Conservation (phyloP, 2,113 vertebrate genomes). For the Poeciliopsis retropinna region DNA sequence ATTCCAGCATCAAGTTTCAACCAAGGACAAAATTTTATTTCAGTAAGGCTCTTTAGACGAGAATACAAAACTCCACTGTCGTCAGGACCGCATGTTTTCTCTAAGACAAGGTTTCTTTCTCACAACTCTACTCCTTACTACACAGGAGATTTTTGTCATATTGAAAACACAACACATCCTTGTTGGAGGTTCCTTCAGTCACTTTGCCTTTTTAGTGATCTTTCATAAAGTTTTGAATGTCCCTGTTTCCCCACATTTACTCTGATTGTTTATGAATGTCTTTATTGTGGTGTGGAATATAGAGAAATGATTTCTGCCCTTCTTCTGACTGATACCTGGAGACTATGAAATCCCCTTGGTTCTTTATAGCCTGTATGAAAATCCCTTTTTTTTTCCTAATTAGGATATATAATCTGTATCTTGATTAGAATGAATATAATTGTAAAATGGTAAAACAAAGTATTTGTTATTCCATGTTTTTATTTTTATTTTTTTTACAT, state of each 20-base stretch:
- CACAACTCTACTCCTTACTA: neutral
- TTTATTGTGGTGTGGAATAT: neutral
- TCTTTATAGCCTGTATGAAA: neutral
- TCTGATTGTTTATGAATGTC: neutral
- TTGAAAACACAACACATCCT: neutral
- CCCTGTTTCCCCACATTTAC: neutral
- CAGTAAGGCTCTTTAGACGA: neutral
- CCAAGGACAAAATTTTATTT: neutral
- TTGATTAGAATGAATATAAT: neutral
- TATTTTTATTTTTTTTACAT: too few relatives aligned
- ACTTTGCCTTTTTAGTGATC: neutral
- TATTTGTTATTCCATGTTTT: too few relatives aligned
- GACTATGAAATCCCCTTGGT: neutral
- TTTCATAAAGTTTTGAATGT: neutral
- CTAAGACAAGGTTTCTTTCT: neutral
- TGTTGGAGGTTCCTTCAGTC: neutral
- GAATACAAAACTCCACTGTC: neutral
- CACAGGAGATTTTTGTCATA: neutral
- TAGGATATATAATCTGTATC: neutral
- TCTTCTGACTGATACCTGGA: neutral
- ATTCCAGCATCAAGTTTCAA: neutral
- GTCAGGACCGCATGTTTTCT: neutral
- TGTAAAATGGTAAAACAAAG: too few relatives aligned
- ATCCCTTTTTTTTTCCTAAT: neutral
- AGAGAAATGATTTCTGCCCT: neutral